Evolutionary conservation across 1,140 invertebrate genomes (phyloP), one percentile per base, ranked within the genome.

Genomic region (Platyscapa corneri): DNA sequence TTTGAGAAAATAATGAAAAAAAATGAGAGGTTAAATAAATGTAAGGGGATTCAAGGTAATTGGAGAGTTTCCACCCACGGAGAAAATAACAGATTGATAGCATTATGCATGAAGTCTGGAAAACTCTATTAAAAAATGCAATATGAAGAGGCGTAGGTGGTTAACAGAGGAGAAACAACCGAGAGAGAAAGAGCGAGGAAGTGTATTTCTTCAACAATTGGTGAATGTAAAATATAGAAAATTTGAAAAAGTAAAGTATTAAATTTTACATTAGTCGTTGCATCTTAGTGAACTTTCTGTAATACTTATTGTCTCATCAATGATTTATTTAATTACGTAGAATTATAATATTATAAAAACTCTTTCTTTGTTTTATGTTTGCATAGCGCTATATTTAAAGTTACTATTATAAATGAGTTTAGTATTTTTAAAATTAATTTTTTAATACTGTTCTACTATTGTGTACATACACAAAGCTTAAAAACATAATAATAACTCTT

Each of bases 71-170:
- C 79, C 84, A 82, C 84, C 79, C 79, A 86, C 84, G 79, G n/a
- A 65, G 56, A 77, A 56, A 86, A 82, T 86, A 86, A 82, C 72
- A 86, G 84, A 86, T 86, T 86, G 84, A 86, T 86, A 77, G 84
- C 42, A 86, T 86, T 86, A 82, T 82, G 56, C 70, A 42, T 39
- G 67, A 78, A 79, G 83, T 67, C 56, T 16, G 84, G 84, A 81
- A 81, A 85, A 85, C 30, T 53, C 78, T 42, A 64, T 65, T 75
- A 39, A 84, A 85, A 81, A 85, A 81, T 74, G 53, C 78, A 85
- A 65, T 64, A 76, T 64, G 76, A 80, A 74, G n/a, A 76, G 20
- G 82, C 42, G 82, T 84, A 56, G 82, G 82, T 37, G 74, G 74
- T 27, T 65, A 83, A 76, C 60, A 70, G 76, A 14, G 39, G 49